Base-by-base conservation (phyloP, 2,797 vertebrate genomes). In the Urosaurus nigricauda region DNA sequence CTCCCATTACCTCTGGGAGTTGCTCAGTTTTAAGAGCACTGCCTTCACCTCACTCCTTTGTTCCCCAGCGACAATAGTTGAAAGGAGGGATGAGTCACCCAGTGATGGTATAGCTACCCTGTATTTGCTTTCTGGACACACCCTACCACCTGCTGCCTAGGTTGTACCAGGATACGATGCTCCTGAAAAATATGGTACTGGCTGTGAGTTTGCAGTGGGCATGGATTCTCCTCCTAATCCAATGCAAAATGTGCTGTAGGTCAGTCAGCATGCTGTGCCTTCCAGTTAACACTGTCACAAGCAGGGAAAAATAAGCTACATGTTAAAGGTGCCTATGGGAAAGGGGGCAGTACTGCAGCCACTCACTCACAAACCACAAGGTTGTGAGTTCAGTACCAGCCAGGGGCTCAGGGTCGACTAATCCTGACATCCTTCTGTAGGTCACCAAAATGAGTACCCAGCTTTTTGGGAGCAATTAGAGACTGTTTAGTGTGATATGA, bases 71-170 rank as follows among this genome's bases (percentile, higher is more conserved):
- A 68, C 70, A 83, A 82, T 86, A 82, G 40, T 74, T 81, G 86
- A 79, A 90, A 86, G 43, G 19, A 70, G 40, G 16, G 40, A 77
- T 88, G 83, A 90, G 58, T 88, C 83, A 88, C 53, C 63, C 26
- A 68, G 86, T 77, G 77, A n/a, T 37, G 9, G 60, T 77, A 74
- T 16, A 56, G 56, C n/a, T 65, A 53, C 32, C 24, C 29, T 37
- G 56, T 26, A 21, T 26, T 56, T 80, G 70, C 32, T 56, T 88
- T 77, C 86, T 82, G 71, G 86, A 53, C 17, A 51, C 29, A 83
- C 73, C 58, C 40, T 81, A 16, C 32, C 73, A 71, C 6, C n/a
- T n/a, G 35, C 40, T 82, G 71, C 58, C 60, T 77, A 37, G 58
- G 56, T 56, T 75, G 14, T 77, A 68, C 35, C 2, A 35, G 37